Evolutionary conservation across 2,113 vertebrate genomes (phyloP).

Genomic region (Tragelaphus imberbis): DNA sequence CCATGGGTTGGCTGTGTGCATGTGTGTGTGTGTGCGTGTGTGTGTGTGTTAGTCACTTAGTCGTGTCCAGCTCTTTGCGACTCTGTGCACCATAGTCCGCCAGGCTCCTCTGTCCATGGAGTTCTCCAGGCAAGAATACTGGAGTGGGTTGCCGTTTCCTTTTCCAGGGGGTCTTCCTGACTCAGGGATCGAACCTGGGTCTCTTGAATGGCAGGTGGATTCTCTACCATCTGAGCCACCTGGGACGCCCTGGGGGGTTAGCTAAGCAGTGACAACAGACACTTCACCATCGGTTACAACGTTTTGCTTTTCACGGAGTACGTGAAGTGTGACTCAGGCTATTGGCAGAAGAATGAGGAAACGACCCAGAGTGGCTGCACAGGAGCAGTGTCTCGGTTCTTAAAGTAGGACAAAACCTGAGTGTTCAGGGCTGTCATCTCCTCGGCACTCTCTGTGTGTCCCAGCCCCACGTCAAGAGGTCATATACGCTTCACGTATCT

Average conservation of each 20-base stretch:
- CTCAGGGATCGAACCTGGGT: neutral
- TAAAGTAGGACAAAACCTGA: neutral
- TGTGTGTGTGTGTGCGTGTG: too few relatives aligned
- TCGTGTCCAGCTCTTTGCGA: neutral
- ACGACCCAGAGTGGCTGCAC: fast-evolving
- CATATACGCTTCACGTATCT: neutral
- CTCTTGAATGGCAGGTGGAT: neutral
- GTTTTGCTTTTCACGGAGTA: neutral
- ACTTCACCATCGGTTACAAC: neutral
- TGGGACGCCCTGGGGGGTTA: neutral
- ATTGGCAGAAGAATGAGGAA: fast-evolving
- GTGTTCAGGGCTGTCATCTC: neutral
- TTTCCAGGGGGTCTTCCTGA: neutral
- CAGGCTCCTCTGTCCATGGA: neutral
- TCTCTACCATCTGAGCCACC: neutral
- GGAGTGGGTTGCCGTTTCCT: neutral
- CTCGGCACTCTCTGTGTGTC: too few relatives aligned
- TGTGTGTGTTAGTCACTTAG: neutral
- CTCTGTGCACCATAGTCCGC: neutral
- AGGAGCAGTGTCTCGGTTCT: neutral
- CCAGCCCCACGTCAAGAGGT: neutral
- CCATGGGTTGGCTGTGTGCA: neutral
- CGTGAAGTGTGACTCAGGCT: neutral
- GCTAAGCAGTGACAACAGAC: neutral
- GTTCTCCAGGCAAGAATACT: neutral